Evolutionary conservation across 2,888 invertebrate genomes (phyloP).

Genomic region (Lepas anatifera): DNA sequence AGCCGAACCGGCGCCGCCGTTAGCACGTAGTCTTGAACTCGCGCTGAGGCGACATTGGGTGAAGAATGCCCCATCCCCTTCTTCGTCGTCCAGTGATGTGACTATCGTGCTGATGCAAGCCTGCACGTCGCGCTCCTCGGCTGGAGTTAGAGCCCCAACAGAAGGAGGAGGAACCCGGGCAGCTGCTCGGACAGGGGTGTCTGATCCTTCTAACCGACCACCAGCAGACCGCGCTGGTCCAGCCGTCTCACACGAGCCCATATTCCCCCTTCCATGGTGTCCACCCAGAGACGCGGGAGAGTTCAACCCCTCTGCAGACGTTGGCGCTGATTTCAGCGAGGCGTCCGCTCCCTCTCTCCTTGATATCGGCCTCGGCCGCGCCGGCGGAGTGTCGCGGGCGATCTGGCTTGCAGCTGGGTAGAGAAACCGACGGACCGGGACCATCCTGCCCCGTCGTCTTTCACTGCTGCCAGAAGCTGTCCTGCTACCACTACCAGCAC

Average conservation of each 20-base stretch:
- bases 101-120: neutral
- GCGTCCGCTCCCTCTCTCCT: too few species aligned
- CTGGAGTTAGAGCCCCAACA: neutral
- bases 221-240: too few species aligned
- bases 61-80: neutral
- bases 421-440: neutral
- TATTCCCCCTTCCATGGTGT: too few species aligned
- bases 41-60: neutral
- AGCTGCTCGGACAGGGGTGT: too few species aligned
- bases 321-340: neutral
- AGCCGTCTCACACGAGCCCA: too few species aligned
- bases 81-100: neutral
- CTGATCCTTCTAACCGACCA: too few species aligned
- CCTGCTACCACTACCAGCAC: too few species aligned
- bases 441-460: too few species aligned
- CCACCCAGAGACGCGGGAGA: too few species aligned
- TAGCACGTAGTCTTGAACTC: neutral
- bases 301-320: too few species aligned
- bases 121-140: neutral
- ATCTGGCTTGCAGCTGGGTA: constrained; percentile 4
- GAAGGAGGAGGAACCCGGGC: too few species aligned
- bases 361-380: neutral
- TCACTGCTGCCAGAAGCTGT: too few species aligned
- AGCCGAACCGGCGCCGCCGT: neutral
- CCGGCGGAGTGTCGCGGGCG: neutral